phyloP scores from a whole-genome alignment of 2,797 vertebrate genomes.

The Pygocentrus nattereri region DNA sequence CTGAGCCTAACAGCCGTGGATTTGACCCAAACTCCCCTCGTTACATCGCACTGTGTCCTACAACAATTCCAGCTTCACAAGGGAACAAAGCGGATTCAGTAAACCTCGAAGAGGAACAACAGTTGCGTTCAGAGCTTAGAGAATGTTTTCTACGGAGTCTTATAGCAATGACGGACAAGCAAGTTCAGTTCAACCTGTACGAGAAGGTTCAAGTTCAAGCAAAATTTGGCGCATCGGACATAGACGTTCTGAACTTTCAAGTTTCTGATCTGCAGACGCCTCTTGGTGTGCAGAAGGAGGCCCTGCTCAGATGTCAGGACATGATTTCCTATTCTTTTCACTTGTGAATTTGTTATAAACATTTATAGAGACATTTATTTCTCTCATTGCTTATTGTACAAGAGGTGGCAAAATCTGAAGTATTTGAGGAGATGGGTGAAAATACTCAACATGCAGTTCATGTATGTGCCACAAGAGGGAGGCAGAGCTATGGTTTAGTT shows the following conservation, averaged over 20 bases:
- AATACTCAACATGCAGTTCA: background rate
- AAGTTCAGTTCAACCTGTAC: constrained; percentile 81
- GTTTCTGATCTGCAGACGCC: constrained; percentile 89
- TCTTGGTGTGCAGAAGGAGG: constrained; percentile 87
- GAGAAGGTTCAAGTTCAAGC: constrained; percentile 83
- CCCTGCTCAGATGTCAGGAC: constrained; percentile 85
- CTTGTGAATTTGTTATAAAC: constrained; percentile 58
- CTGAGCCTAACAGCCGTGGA: constrained; percentile 84
- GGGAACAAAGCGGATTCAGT: background rate
- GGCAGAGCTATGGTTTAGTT: constrained; percentile 5
- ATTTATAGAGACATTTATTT: background rate
- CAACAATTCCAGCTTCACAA: constrained; percentile 64
- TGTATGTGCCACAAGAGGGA: constrained; percentile 66
- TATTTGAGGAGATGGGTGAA: background rate
- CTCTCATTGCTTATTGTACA: background rate
- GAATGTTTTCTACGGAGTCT: constrained; percentile 86
- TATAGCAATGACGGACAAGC: constrained; percentile 78
- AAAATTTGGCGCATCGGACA: constrained; percentile 84
- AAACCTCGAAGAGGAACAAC: constrained; percentile 73
- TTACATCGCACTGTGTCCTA: constrained; percentile 73
- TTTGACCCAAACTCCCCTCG: constrained; percentile 83
- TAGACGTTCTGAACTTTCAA: constrained; percentile 89
- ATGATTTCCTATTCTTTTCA: constrained; percentile 82
- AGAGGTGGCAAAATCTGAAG: background rate
- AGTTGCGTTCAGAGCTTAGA: constrained; percentile 75